A percentile compares a stretch with the other conserved stretches of the same genome.
phyloP scores from a whole-genome alignment of 2,113 vertebrate genomes.

The Larimichthys crocea region DNA sequence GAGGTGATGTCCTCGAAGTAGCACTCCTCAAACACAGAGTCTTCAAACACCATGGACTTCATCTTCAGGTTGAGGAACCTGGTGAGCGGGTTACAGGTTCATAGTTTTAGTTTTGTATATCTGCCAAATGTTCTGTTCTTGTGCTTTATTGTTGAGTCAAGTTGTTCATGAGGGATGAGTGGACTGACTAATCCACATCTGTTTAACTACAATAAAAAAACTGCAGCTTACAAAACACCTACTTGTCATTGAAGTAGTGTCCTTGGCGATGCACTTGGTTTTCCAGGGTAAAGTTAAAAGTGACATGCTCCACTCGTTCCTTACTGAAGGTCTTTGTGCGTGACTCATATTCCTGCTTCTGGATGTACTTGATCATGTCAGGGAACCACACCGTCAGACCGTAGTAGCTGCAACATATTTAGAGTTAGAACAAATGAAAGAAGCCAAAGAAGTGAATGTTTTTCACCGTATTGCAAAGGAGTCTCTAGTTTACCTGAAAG shows the following conservation, averaged over 20 bases:
- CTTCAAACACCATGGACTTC: constrained; percentile 96
- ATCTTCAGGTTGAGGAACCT: constrained; percentile 96
- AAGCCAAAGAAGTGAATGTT: accelerated
- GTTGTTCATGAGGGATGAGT: no score
- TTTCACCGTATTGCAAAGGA: not conserved
- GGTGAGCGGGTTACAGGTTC: not conserved
- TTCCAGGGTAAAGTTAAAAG: constrained; percentile 98
- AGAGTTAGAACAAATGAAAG: not conserved
- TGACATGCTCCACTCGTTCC: constrained; percentile 91
- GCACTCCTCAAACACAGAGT: constrained; percentile 95
- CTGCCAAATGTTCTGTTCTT: not conserved
- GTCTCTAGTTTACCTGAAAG: constrained; percentile 91
- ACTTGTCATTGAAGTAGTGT: constrained; percentile 97
- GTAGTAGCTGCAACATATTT: constrained; percentile 88
- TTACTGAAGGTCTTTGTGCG: constrained; percentile 91
- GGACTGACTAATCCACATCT: not conserved
- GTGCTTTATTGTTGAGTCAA: not conserved
- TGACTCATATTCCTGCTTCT: constrained; percentile 91
- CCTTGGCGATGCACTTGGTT: constrained; percentile 95
- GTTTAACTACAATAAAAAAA: not conserved
- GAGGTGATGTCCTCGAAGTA: constrained; percentile 98
- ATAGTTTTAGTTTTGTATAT: not conserved
- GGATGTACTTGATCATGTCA: constrained; percentile 98
- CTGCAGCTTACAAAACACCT: constrained; percentile 38
- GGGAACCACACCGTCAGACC: constrained; percentile 98